These are phyloP conservation scores for Coenobita brevimanus DNA, from an alignment of 1,140 invertebrate genomes.

Conservation along the genomic window DNA sequence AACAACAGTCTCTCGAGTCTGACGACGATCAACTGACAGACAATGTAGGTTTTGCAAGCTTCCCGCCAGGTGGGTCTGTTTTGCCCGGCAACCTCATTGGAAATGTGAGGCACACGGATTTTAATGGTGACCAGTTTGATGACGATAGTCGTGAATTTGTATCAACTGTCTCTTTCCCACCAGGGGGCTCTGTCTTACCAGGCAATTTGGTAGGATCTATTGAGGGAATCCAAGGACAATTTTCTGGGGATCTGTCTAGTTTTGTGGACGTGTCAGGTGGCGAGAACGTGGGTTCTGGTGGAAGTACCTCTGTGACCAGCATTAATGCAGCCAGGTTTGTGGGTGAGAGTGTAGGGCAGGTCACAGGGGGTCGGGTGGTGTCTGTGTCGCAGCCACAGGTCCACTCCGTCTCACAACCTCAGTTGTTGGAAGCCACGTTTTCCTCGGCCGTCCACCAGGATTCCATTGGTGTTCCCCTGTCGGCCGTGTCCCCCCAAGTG, in stretches of 20 bases:
- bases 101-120: too few relatives aligned
- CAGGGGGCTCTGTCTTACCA: neutral
- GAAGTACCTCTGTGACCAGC: too few relatives aligned
- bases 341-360: neutral
- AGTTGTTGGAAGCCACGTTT: conserved; percentile 37
- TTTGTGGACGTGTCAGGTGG: too few relatives aligned
- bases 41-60: too few relatives aligned
- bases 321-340: too few relatives aligned
- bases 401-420: neutral
- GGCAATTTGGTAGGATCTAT: conserved; percentile 13
- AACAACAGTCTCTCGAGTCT: too few relatives aligned
- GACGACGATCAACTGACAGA: too few relatives aligned
- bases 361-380: neutral
- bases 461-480: conserved; percentile 24
- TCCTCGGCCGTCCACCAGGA: conserved; percentile 46
- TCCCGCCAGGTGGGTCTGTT: too few relatives aligned
- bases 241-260: neutral
- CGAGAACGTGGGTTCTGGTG: neutral
- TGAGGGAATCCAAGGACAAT: neutral
- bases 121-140: too few relatives aligned
- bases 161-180: neutral
- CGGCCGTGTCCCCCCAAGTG: conserved; percentile 35
- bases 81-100: too few relatives aligned
- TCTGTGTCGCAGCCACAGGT: conserved; percentile 7
- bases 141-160: too few relatives aligned